Percentiles rank a stretch among this genome's conserved stretches.
Conservation (phyloP, 2,888 invertebrate species). For the Agrotis ipsilon region DNA sequence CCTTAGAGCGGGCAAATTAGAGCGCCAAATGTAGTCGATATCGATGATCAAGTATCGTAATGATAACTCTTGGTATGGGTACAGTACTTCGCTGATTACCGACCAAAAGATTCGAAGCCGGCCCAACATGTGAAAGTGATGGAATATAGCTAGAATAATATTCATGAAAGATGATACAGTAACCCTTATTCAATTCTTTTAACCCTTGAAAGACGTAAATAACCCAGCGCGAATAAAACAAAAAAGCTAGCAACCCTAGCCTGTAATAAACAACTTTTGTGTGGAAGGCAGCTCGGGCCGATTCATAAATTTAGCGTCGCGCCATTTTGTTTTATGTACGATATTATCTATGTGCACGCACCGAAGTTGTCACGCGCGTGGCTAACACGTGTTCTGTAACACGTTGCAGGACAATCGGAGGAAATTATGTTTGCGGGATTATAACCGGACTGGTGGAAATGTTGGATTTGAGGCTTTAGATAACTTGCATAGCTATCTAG, state of each 20-base stretch:
- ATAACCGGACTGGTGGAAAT: constrained; percentile 6
- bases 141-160: no score
- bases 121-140: neutral
- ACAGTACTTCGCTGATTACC: no score
- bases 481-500: neutral
- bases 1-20: no score
- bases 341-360: constrained; percentile 88
- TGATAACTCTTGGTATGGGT: no score
- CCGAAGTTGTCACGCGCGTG: constrained; percentile 60
- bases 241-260: constrained; percentile 82
- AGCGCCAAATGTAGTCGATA: no score
- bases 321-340: constrained; percentile 88
- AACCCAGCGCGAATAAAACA: constrained; percentile 69
- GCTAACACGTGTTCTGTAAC: constrained; percentile 59
- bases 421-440: constrained; percentile 29
- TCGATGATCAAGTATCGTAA: no score
- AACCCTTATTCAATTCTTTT: neutral
- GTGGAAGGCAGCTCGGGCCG: constrained; percentile 88
- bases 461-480: neutral
- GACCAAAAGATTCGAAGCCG: neutral
- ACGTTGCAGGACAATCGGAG: constrained; percentile 46
- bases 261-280: constrained; percentile 89
- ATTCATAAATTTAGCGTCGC: constrained; percentile 89
- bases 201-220: neutral
- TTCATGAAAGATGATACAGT: neutral